Base-by-base conservation (phyloP, 2,797 vertebrate genomes). In the Phoeniculus purpureus region DNA sequence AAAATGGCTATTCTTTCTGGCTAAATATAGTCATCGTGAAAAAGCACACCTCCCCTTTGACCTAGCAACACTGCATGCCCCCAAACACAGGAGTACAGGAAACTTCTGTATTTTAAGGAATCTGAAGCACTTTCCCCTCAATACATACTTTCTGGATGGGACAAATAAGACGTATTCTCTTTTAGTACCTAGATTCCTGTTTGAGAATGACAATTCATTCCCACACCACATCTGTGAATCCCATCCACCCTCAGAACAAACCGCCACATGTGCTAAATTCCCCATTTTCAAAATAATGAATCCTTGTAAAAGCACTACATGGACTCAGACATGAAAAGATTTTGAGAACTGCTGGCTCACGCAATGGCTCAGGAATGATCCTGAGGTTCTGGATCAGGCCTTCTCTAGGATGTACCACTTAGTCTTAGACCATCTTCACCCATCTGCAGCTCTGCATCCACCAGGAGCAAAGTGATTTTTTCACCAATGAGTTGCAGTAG, bases 1-100 rank as follows among this genome's bases (percentile, higher is more conserved):
- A 94, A 96, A 96, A 95, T 90, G 85, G 91, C 92, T 93, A 91
- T 94, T 94, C 90, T 90, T 95, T 85, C 83, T 94, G 87, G 91
- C 92, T 95, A 96, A 94, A 95, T 88, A 96, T 18, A 96, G 87
- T 72, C 70, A 94, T 87, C 75, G 77, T 64, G 85, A 87, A 93
- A 96, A 96, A 92, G 71, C 62, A 60, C 60, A 89, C 75, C 78
- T 82, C 58, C 70, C 85, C 72, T 94, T 79, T 79, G 51, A 95
- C 83, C 62, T 91, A 96, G 51, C 88, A 92, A 94, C 67, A 77
- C 83, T 93, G 73, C 52, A 71, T 91, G 56, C 66, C 66, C 64
- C 65, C 88, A 74, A 80, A 95, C 76, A 88, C 48, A 67, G 52
- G 34, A 94, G 25, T 71, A 91, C 54, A 85, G 81, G 74, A 92